These are phyloP conservation scores for Uromys caudimaculatus DNA, from an alignment of 2,797 vertebrate genomes.

Conservation along the genomic window DNA sequence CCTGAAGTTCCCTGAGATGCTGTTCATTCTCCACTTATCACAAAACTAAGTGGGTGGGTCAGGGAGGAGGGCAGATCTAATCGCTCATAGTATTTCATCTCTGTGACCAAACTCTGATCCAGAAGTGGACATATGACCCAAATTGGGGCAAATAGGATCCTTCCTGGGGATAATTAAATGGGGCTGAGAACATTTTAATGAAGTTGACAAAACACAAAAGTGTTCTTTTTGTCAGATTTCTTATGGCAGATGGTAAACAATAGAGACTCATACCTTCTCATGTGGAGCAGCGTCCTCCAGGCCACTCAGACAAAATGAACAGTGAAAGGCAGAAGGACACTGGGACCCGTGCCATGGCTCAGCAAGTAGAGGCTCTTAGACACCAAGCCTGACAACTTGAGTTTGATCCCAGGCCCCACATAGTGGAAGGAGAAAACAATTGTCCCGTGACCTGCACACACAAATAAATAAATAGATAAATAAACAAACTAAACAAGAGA, in stretches of 20 bases:
- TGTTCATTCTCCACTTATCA: neutral
- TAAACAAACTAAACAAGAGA: neutral
- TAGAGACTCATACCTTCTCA: neutral
- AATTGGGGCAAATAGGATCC: neutral
- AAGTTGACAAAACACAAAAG: constrained; percentile 26
- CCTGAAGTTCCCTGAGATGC: neutral
- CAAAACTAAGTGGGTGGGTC: neutral
- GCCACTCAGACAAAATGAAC: neutral
- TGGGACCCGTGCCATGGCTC: neutral
- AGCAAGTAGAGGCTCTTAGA: neutral
- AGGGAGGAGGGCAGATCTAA: neutral
- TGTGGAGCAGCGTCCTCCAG: neutral
- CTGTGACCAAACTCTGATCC: neutral
- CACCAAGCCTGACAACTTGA: neutral
- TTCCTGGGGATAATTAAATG: neutral
- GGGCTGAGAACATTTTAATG: neutral
- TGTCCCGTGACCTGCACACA: neutral
- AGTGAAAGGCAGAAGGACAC: neutral
- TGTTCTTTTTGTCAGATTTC: constrained; percentile 13
- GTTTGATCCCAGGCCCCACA: neutral
- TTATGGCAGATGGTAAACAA: constrained; percentile 29
- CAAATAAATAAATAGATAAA: neutral
- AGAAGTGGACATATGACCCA: neutral
- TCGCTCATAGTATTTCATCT: neutral
- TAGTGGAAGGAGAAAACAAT: neutral